A percentile compares a stretch with the other conserved stretches of the same genome.
These are phyloP conservation scores for Actinia tenebrosa DNA, from an alignment of 64 coral and sea anemone species.

Conservation along the genomic window DNA sequence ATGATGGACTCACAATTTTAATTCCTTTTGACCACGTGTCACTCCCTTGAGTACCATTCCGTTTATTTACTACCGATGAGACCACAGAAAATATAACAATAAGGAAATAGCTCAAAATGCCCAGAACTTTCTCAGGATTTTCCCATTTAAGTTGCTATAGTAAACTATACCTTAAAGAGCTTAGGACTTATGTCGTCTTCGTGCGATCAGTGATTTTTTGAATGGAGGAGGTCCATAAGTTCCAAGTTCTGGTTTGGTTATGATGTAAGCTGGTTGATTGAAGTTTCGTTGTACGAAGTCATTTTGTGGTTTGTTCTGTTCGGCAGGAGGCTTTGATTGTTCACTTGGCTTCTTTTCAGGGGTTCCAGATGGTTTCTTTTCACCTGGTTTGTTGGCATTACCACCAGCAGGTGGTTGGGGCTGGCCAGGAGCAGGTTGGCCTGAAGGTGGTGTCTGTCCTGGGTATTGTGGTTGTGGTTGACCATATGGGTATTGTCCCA, in stretches of 20 bases:
- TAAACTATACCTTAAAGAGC: not conserved
- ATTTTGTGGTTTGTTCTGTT: not conserved
- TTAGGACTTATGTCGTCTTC: not conserved
- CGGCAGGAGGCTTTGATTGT: not conserved
- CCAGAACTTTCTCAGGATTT: too few relatives aligned
- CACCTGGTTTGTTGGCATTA: not conserved
- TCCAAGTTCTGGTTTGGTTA: not conserved
- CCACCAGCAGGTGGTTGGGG: not conserved
- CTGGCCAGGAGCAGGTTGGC: not conserved
- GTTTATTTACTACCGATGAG: too few relatives aligned
- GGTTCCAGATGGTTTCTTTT: not conserved
- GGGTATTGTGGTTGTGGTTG: not conserved
- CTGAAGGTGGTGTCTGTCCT: not conserved
- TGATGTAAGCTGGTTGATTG: not conserved
- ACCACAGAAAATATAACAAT: too few relatives aligned
- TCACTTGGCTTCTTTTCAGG: not conserved
- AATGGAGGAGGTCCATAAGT: conserved; percentile 13
- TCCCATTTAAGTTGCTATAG: too few relatives aligned
- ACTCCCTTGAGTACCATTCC: too few relatives aligned
- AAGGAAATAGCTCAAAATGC: too few relatives aligned
- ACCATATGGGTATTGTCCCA: not conserved
- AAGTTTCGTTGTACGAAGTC: not conserved
- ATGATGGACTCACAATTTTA: too few relatives aligned
- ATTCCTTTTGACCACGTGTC: too few relatives aligned
- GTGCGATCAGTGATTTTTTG: not conserved